phyloP scores from a whole-genome alignment of 1,140 invertebrate species.

The Drosophila nigrodunni region DNA sequence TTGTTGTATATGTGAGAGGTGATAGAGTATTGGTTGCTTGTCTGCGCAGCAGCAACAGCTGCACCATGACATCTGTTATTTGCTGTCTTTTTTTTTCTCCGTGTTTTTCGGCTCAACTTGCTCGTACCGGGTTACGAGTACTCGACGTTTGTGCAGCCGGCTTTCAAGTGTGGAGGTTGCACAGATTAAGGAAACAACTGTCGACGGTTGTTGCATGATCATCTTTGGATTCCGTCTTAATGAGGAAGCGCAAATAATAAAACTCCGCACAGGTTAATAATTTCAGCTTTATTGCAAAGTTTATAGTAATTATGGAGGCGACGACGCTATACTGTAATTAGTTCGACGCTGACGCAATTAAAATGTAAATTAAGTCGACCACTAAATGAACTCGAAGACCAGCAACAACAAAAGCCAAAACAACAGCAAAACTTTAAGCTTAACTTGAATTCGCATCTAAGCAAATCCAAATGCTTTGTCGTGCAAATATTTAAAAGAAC shows the following conservation, averaged over 20 bases:
- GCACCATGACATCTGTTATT: slow-evolving; percentile 40
- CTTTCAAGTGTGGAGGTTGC: slow-evolving; percentile 63
- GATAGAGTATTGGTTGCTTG: not conserved
- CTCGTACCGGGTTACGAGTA: slow-evolving; percentile 48
- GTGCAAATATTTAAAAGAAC: slow-evolving; percentile 72
- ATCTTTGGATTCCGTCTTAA: slow-evolving; percentile 34
- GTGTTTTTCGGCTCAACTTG: slow-evolving; percentile 11
- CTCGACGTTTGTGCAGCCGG: slow-evolving; percentile 37
- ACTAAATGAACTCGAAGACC: slow-evolving; percentile 60
- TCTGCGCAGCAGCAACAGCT: slow-evolving; percentile 32
- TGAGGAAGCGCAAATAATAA: slow-evolving; percentile 54
- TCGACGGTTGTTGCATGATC: slow-evolving; percentile 61
- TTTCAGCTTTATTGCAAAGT: slow-evolving; percentile 26
- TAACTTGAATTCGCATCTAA: slow-evolving; percentile 38
- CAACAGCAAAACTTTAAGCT: slow-evolving; percentile 20
- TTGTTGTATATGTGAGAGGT: not conserved
- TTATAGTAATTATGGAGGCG: slow-evolving; percentile 42
- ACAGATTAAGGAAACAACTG: slow-evolving; percentile 73
- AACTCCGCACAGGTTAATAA: slow-evolving; percentile 5
- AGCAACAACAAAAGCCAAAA: slow-evolving; percentile 14
- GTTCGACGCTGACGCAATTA: slow-evolving; percentile 49
- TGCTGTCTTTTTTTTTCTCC: not conserved
- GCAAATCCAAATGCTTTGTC: slow-evolving; percentile 18
- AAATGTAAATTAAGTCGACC: slow-evolving; percentile 63
- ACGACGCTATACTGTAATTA: slow-evolving; percentile 39